Base-by-base conservation (phyloP, 37 sponge, comb jelly and placozoan species). In the Cliona cf. orientalis region DNA sequence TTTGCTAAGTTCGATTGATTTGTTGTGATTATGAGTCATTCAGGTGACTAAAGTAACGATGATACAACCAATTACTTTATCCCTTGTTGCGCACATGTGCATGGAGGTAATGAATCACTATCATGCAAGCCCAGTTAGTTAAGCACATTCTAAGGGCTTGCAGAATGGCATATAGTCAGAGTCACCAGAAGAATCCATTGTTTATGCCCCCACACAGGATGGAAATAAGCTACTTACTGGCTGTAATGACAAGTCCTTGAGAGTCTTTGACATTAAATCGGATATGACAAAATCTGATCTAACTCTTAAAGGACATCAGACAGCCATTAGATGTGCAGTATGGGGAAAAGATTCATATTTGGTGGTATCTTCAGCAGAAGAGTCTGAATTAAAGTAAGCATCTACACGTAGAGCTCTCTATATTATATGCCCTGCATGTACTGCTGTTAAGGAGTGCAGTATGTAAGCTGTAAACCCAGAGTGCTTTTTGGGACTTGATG, bases 171-270 rank as follows among this genome's bases (percentile, higher is more conserved):
- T n/a, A n/a, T n/a, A n/a, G n/a, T n/a, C n/a, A n/a, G n/a, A n/a
- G n/a, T n/a, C n/a, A n/a, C n/a, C n/a, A n/a, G n/a, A n/a, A n/a
- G n/a, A n/a, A n/a, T n/a, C 14, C 11, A 17, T 17, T 49, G 55
- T 49, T 19, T 11, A 17, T n/a, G n/a, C n/a, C n/a, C n/a, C n/a
- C n/a, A n/a, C 44, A 2, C 58, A 94, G 95, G 82, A 80, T 75
- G 71, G 74, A 41, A 56, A 42, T 19, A 53, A 40, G 21, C 74
- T 95, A 41, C 72, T 92, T 39, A 93, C 94, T n/a, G 96, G 90
- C 11, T 92, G 96, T 37, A 85, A 93, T 75, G 94, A 95, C 62
- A 89, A 95, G 45, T 2, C 75, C 26, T 41, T 95, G n/a, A 42
- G 91, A 41, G 38, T 95, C 7, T 92, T 88, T 66, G 66, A 83